Evolutionary conservation across 2,888 invertebrate species (phyloP).

Genomic region (Diploptera punctata): DNA sequence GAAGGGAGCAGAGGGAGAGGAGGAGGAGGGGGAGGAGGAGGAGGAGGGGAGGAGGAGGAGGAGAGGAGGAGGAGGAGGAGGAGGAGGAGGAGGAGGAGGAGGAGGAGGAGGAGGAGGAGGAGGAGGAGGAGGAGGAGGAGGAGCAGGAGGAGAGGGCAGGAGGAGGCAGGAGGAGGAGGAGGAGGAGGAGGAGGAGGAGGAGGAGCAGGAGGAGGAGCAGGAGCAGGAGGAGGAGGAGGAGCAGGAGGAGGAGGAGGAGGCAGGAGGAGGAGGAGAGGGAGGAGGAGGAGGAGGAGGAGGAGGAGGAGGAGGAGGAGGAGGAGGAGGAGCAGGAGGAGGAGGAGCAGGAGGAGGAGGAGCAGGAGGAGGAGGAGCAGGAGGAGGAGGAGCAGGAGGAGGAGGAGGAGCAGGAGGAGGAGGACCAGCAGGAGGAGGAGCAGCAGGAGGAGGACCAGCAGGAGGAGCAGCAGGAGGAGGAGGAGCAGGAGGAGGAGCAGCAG

Average conservation of each 20-base stretch:
- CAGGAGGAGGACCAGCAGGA: neutral
- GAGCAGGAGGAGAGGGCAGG: neutral
- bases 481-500: neutral
- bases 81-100: neutral
- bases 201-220: neutral
- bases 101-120: neutral
- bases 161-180: no score
- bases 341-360: slow-evolving; percentile 40
- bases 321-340: neutral
- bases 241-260: neutral
- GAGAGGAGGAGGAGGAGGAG: neutral
- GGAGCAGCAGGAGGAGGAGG: neutral
- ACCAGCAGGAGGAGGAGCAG: slow-evolving; percentile 12
- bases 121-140: neutral
- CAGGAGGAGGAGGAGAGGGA: no score
- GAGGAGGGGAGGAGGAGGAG: neutral
- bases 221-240: neutral
- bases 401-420: neutral
- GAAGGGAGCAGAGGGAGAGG: neutral
- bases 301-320: neutral
- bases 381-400: slow-evolving; percentile 32
- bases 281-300: neutral
- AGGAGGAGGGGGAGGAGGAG: neutral
- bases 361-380: slow-evolving; percentile 45
- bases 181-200: neutral